phyloP scores from a whole-genome alignment of 2,888 invertebrate genomes.

The Phortica magna region DNA sequence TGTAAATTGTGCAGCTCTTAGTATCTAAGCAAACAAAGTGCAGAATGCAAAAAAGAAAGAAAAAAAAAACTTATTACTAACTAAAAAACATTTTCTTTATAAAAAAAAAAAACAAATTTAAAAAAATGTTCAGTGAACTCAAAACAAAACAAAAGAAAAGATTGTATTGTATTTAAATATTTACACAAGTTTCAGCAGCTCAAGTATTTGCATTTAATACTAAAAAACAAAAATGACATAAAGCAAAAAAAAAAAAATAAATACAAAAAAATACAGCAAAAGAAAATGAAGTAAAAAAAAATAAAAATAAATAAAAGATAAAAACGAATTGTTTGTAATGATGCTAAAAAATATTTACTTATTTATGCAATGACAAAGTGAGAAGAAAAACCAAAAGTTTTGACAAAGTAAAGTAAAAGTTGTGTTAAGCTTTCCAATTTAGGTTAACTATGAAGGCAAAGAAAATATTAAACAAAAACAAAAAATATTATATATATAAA shows the following conservation, averaged over 20 bases:
- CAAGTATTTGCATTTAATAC: slow-evolving; percentile 57
- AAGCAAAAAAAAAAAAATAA: slow-evolving; percentile 25
- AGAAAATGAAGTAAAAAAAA: slow-evolving; percentile 22
- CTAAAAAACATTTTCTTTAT: not conserved
- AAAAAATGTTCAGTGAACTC: slow-evolving; percentile 50
- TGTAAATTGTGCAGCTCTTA: slow-evolving; percentile 31
- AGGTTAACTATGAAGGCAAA: slow-evolving; percentile 45
- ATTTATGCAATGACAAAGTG: slow-evolving; percentile 8
- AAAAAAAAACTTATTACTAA: slow-evolving; percentile 49
- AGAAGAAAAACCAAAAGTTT: slow-evolving; percentile 10
- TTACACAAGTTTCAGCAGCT: slow-evolving; percentile 55
- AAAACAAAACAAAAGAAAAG: slow-evolving; percentile 11
- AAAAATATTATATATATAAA: slow-evolving; percentile 4
- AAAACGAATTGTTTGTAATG: not conserved
- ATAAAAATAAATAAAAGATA: not conserved
- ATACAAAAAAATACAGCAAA: slow-evolving; percentile 29
- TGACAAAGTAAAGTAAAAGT: slow-evolving; percentile 42
- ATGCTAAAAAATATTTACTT: not conserved
- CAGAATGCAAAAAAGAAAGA: not conserved
- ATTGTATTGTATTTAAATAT: slow-evolving; percentile 30
- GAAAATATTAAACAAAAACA: not conserved
- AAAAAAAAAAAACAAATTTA: not conserved
- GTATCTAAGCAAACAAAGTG: slow-evolving; percentile 36
- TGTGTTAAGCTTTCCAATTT: slow-evolving; percentile 64
- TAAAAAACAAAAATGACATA: slow-evolving; percentile 15